Base-by-base conservation (phyloP, 2,113 vertebrate species). In the Thalassarche chlororhynchos region DNA sequence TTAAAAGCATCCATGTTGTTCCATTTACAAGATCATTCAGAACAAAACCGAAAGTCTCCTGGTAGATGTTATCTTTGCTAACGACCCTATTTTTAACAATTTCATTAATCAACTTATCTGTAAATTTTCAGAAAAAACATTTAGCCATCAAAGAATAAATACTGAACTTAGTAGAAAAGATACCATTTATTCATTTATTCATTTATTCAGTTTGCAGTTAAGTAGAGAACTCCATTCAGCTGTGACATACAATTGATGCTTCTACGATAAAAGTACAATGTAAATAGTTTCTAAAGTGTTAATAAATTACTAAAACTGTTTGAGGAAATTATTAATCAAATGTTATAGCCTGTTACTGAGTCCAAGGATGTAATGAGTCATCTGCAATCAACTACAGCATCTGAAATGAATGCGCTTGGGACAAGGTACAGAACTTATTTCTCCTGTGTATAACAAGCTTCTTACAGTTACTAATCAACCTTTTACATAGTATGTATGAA, bases 261-360 rank as follows among this genome's bases (percentile, higher is more conserved):
- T 95, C 92, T 72, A 38, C 6, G 42, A 82, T 69, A 91, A 79
- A 94, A 92, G 81, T 61, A 82, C 70, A 80, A 62, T n/a, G 74
- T 89, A 94, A 95, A 93, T 66, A 91, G 40, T 74, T 89, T 87
- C 46, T 69, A 58, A 89, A 82, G 52, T 47, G 34, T 85, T 96
- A 89, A 96, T 94, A 97, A 96, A 94, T 96, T 94, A 85, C 77
- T 83, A 72, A 85, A 87, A 94, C 49, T 65, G 44, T 71, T 86
- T 79, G 54, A 91, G 65, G 44, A 95, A 79, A 64, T 79, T 87
- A 87, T 87, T 96, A 87, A 79, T 90, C 77, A 92, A 89, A 76
- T 79, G 40, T 76, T 95, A 91, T 42, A 82, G 69, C 52, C 61
- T 72, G 36, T 75, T 89, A 72, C 29, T 78, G 55, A 84, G 60